phyloP scores from a whole-genome alignment of 1,140 invertebrate genomes.

The Aporrectodea caliginosa region DNA sequence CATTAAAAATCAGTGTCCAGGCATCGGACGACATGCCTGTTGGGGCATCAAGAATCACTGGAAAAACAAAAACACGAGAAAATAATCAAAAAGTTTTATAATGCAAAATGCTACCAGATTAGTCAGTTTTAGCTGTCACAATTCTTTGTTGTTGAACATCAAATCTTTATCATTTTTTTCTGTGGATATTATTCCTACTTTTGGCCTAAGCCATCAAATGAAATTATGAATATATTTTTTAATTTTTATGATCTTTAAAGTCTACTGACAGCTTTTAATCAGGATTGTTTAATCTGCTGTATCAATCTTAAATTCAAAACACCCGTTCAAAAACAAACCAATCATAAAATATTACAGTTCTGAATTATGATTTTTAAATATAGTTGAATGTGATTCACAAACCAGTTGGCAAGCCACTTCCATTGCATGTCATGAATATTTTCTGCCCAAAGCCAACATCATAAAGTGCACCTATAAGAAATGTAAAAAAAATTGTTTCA shows the following conservation, averaged over 20 bases:
- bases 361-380: not conserved
- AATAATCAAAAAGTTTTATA: not conserved
- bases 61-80: constrained; percentile 33
- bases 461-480: constrained; percentile 44
- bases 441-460: constrained; percentile 50
- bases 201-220: not conserved
- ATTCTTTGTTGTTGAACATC: not conserved
- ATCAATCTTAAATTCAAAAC: not conserved
- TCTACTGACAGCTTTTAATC: not conserved
- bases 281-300: not conserved
- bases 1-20: constrained; percentile 44
- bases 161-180: no score
- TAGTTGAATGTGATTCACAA: not conserved
- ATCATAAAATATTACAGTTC: not conserved
- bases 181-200: no score
- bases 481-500: not conserved
- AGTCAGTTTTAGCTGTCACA: not conserved
- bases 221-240: not conserved
- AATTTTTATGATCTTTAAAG: not conserved
- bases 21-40: constrained; percentile 53
- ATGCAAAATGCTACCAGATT: not conserved
- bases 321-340: not conserved
- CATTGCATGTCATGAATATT: constrained; percentile 46
- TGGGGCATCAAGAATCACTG: constrained; percentile 53
- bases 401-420: constrained; percentile 49